phyloP scores from a whole-genome alignment of 2,113 vertebrate genomes.

The Thunnus thynnus region DNA sequence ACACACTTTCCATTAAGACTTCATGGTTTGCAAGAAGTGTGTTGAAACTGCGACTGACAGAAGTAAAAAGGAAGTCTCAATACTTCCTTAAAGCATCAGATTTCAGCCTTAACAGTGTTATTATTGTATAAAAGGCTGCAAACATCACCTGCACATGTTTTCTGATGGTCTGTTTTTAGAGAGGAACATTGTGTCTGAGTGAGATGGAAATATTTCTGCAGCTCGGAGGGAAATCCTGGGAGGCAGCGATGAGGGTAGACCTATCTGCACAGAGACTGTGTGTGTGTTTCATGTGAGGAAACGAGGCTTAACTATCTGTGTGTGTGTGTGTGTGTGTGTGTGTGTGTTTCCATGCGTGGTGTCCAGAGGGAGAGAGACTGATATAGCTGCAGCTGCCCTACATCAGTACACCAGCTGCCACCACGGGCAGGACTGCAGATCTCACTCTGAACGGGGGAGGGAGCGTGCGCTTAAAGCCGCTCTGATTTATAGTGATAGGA shows the following conservation, averaged over 20 bases:
- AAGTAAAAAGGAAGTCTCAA: too few species aligned
- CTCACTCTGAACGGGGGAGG: background rate
- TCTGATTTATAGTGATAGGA: background rate
- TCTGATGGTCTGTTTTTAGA: slow-evolving; percentile 5
- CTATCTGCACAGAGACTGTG: background rate
- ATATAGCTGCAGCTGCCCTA: slow-evolving; percentile 69
- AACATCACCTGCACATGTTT: too few species aligned
- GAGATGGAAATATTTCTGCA: slow-evolving; percentile 16
- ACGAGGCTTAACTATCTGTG: background rate
- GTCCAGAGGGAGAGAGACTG: slow-evolving; percentile 47
- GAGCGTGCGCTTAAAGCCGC: slow-evolving; percentile 4
- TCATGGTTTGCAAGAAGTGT: too few species aligned
- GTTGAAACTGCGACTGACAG: too few species aligned
- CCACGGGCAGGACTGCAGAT: slow-evolving; percentile 59
- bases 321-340: background rate
- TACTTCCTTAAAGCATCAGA: background rate
- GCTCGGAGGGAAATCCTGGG: slow-evolving; percentile 14
- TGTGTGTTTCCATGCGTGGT: slow-evolving; percentile 10
- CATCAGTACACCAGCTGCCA: slow-evolving; percentile 56
- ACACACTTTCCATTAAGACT: too few species aligned
- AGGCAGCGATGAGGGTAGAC: slow-evolving; percentile 52
- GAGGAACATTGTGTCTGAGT: background rate
- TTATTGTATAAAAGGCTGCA: too few species aligned
- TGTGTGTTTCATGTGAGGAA: too few species aligned
- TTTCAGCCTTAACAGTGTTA: background rate